A percentile compares a stretch with the other conserved stretches of the same genome.
These are phyloP conservation scores for Pleuronectes platessa DNA, from an alignment of 2,113 vertebrate species.

Conservation along the genomic window DNA sequence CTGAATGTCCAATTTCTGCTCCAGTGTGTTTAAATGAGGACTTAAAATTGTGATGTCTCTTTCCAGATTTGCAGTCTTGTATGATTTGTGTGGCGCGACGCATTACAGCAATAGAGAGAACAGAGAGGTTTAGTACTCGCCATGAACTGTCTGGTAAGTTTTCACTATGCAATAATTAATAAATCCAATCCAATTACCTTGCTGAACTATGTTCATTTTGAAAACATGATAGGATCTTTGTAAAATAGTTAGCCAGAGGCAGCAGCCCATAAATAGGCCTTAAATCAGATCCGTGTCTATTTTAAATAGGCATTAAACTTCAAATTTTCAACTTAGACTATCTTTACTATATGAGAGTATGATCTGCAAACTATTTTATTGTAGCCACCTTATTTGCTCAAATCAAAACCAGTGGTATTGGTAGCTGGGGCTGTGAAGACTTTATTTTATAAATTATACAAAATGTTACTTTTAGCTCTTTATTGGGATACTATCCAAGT, in stretches of 20 bases:
- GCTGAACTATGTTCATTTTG: neutral
- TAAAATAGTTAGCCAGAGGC: too few relatives aligned
- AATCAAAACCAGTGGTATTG: neutral
- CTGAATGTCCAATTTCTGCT: neutral
- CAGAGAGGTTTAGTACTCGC: constrained; percentile 94
- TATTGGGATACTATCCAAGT: too few relatives aligned
- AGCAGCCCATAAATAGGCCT: too few relatives aligned
- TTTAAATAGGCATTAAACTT: neutral
- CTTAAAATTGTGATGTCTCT: constrained; percentile 4
- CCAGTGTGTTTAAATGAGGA: neutral
- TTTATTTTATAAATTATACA: neutral
- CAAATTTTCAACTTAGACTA: neutral
- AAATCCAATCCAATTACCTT: neutral
- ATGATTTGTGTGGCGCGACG: constrained; percentile 98
- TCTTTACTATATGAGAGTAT: neutral
- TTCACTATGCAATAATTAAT: neutral
- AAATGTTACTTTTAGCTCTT: too few relatives aligned
- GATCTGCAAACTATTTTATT: neutral
- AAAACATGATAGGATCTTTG: neutral
- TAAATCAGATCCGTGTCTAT: too few relatives aligned
- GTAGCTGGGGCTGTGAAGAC: neutral
- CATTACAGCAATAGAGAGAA: constrained; percentile 90
- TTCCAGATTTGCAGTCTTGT: constrained; percentile 94
- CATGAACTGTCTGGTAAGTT: constrained; percentile 95
- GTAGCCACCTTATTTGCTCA: neutral